Base-by-base conservation (phyloP, 2,113 vertebrate species). In the Vulpes ferrilata region DNA sequence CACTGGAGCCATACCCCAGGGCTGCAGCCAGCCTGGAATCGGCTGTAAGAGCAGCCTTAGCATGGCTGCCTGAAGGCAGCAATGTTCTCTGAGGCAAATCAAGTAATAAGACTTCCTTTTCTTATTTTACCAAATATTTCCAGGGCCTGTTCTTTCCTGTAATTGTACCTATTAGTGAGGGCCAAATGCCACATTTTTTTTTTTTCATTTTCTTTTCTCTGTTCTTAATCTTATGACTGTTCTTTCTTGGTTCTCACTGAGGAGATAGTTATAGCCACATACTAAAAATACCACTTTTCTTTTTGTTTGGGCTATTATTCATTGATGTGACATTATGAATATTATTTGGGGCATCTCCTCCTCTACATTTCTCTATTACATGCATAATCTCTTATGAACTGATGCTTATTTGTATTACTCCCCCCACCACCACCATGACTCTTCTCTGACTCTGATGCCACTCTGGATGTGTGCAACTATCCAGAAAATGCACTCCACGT, bases 1-100 rank as follows among this genome's bases (percentile, higher is more conserved):
- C 74, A 8, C 17, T 16, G 12, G 30, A 32, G 11, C 35, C 20
- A 3, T 1, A 5, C 19, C 8, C 5, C 1, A 3, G 23, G 30
- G n/a, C 8, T 17, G 2, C 17, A 22, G 12, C 0, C 20, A 81
- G 48, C 35, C 51, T n/a, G 11, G 30, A 19, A 8, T 25, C 5
- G 7, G 6, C 53, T 51, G 19, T 7, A 15, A n/a, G 11, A 60
- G 35, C 20, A 7, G 2, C 11, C 43, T 88, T 35, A 73, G 13
- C 19, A n/a, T 9, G 10, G 16, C 20, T 22, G 5, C 71, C 67
- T 74, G 25, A 88, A 83, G 32, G 20, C 20, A 65, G 48, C 8
- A 0, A 65, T 64, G 35, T 85, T 30, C 80, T 53, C 12, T 79
- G 23, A 82, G 13, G 48, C 53, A 64, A 30, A 32, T n/a, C 19